A percentile compares a stretch with the other conserved stretches of the same genome.
phyloP scores from a whole-genome alignment of 1,140 invertebrate species.

The Monochamus saltuarius region DNA sequence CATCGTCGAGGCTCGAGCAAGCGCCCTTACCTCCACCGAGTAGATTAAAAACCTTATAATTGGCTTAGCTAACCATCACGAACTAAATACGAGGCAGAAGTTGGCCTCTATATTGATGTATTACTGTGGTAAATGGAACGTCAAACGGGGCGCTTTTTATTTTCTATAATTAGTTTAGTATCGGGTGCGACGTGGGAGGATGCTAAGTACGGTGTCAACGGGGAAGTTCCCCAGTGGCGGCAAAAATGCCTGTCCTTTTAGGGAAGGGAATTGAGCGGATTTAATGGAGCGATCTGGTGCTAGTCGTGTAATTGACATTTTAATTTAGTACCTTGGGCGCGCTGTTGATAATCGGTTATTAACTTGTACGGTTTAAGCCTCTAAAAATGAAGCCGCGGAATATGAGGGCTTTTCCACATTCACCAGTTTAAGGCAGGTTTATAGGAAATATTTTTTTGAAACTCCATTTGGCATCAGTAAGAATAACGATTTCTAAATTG shows the following conservation, averaged over 20 bases:
- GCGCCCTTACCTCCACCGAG: no score
- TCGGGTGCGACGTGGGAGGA: conserved; percentile 13
- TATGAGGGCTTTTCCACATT: not conserved
- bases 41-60: no score
- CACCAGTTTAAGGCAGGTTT: no score
- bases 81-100: conserved; percentile 3
- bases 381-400: no score
- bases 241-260: not conserved
- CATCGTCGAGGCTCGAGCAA: no score
- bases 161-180: conserved; percentile 26
- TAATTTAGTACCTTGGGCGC: not conserved
- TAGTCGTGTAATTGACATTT: not conserved
- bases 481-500: no score
- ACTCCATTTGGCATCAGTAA: no score
- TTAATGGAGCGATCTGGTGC: not conserved
- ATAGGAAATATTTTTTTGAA: no score
- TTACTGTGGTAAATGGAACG: conserved; percentile 34
- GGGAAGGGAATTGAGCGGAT: not conserved
- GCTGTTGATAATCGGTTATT: not conserved
- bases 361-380: no score
- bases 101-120: conserved; percentile 24
- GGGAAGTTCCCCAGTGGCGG: not conserved
- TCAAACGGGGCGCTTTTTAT: conserved; percentile 28
- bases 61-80: conserved; percentile 7
- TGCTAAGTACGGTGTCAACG: conserved; percentile 25